These are phyloP conservation scores for Eucera pruinosa DNA, from an alignment of 2,888 invertebrate species.

Conservation along the genomic window DNA sequence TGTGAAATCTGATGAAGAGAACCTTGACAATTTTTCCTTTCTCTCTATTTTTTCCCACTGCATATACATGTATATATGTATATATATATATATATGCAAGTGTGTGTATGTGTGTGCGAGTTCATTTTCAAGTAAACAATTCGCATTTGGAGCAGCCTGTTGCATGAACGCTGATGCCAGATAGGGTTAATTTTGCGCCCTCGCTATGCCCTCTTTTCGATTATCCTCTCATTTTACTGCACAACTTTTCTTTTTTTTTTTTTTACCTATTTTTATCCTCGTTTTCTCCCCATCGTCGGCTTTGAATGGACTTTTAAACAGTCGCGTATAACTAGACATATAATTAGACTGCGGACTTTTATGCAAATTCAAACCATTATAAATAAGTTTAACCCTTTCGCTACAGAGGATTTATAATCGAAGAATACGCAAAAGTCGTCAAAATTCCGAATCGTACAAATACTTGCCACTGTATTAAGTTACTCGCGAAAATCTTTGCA, in stretches of 20 bases:
- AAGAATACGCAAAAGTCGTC: too few relatives aligned
- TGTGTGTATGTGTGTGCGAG: not conserved
- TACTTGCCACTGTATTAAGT: too few relatives aligned
- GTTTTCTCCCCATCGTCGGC: not conserved
- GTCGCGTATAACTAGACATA: not conserved
- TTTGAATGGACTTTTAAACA: not conserved
- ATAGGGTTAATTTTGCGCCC: slow-evolving; percentile 34
- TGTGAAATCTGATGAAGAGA: not conserved
- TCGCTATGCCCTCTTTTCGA: slow-evolving; percentile 23
- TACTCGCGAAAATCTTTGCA: too few relatives aligned
- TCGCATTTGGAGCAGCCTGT: slow-evolving; percentile 38
- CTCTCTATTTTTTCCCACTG: not conserved
- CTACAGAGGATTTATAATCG: too few relatives aligned
- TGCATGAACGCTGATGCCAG: slow-evolving; percentile 45
- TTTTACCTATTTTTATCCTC: not conserved
- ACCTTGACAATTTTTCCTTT: not conserved
- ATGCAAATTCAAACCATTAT: too few relatives aligned
- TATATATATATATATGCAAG: too few relatives aligned
- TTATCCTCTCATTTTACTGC: not conserved
- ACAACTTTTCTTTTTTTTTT: not conserved
- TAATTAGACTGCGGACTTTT: too few relatives aligned
- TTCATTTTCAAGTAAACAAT: slow-evolving; percentile 27
- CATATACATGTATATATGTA: too few relatives aligned
- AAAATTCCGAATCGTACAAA: too few relatives aligned
- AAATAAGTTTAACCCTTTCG: too few relatives aligned